phyloP scores from a whole-genome alignment of 1,140 invertebrate genomes.

The Drosophila pseudoobscura region DNA sequence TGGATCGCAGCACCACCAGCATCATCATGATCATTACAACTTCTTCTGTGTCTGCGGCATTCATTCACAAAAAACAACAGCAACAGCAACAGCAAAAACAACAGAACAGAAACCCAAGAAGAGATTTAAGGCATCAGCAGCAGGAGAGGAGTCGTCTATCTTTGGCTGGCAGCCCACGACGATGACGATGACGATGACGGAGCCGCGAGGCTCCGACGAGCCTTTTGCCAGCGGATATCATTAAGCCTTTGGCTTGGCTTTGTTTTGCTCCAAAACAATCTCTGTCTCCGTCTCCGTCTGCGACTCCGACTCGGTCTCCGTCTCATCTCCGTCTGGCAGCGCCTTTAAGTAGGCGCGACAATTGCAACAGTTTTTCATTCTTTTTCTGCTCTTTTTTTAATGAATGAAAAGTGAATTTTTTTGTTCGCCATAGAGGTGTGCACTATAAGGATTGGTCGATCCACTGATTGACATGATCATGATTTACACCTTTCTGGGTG shows the following conservation, averaged over 20 bases:
- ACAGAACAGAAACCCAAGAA: slow-evolving; percentile 6
- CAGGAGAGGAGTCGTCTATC: slow-evolving; percentile 3
- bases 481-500: slow-evolving; percentile 83
- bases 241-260: slow-evolving; percentile 71
- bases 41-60: slow-evolving; percentile 59
- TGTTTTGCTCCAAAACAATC: slow-evolving; percentile 39
- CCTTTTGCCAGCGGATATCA: slow-evolving; percentile 68
- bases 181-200: slow-evolving; percentile 5
- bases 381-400: slow-evolving; percentile 24
- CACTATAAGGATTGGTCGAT: slow-evolving; percentile 60
- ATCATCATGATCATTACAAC: slow-evolving; percentile 64
- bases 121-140: slow-evolving; percentile 19
- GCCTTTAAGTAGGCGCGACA: slow-evolving; percentile 77
- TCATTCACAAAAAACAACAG: slow-evolving; percentile 60
- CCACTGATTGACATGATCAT: slow-evolving; percentile 80
- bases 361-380: slow-evolving; percentile 73
- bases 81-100: neutral
- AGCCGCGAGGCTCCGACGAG: slow-evolving; percentile 5
- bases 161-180: slow-evolving; percentile 50
- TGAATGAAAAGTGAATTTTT: slow-evolving; percentile 49
- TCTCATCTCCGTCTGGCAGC: slow-evolving; percentile 35
- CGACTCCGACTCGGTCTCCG: slow-evolving; percentile 17
- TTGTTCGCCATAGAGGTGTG: slow-evolving; percentile 56
- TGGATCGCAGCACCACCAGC: slow-evolving; percentile 41
- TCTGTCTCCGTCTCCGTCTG: slow-evolving; percentile 13